Evolutionary conservation across 53 echinoderm and acorn worm species (phyloP).

Genomic region (Paracentrotus lividus): DNA sequence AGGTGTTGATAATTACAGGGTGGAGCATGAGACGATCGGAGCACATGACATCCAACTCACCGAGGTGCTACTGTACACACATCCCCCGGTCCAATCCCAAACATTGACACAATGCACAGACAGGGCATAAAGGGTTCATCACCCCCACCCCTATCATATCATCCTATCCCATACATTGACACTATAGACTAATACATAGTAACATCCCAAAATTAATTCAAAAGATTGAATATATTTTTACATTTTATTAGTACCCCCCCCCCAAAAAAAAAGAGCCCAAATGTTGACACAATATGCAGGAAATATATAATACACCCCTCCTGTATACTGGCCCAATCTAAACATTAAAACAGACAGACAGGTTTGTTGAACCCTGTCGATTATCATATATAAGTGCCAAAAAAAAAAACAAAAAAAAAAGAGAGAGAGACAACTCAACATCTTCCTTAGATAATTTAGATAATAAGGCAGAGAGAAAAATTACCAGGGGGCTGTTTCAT

Average conservation of each 20-base stretch:
- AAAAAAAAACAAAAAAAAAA: neutral
- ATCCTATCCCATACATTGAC: too few relatives aligned
- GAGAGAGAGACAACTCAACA: neutral
- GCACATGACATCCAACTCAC: neutral
- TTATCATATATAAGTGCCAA: neutral
- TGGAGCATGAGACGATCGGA: neutral
- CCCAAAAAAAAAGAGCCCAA: too few relatives aligned
- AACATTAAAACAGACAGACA: neutral
- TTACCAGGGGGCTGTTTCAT: neutral
- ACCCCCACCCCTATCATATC: neutral
- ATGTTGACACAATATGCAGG: too few relatives aligned
- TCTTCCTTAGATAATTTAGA: too few relatives aligned
- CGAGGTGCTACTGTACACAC: constrained; percentile 19
- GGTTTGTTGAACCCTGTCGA: too few relatives aligned
- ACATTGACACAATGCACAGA: constrained; percentile 35
- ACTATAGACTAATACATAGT: too few relatives aligned
- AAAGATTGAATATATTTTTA: too few relatives aligned
- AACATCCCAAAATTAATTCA: too few relatives aligned
- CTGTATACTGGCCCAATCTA: too few relatives aligned
- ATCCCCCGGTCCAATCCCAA: constrained; percentile 15
- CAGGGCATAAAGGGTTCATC: neutral
- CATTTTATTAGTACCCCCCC: too few relatives aligned
- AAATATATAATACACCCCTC: too few relatives aligned
- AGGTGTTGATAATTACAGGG: constrained; percentile 48
- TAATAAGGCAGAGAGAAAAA: too few relatives aligned